phyloP scores from a whole-genome alignment of 2,113 vertebrate genomes.

The Notothenia coriiceps region DNA sequence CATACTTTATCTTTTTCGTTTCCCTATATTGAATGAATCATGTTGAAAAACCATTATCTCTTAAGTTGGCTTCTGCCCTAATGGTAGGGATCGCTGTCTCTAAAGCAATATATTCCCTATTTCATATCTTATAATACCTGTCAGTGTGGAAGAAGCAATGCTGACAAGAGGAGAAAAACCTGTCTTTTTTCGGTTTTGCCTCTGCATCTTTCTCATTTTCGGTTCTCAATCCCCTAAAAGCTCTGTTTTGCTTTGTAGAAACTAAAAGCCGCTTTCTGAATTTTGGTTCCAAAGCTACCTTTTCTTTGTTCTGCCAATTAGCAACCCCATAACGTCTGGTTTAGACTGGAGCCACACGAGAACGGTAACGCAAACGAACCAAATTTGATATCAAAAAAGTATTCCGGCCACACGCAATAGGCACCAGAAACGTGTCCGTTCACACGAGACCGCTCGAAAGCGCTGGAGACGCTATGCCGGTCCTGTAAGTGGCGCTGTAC shows the following conservation, averaged over 20 bases:
- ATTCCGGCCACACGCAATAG: no score
- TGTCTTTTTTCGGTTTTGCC: not conserved
- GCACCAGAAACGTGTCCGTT: no score
- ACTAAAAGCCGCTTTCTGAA: not conserved
- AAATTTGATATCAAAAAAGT: no score
- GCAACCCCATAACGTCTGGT: not conserved
- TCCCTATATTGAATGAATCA: not conserved
- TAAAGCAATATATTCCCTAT: conserved; percentile 20
- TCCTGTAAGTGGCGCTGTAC: no score
- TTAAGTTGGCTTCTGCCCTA: conserved; percentile 9
- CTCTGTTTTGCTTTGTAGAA: conserved; percentile 14
- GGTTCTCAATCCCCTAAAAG: conserved; percentile 1
- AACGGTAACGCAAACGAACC: no score
- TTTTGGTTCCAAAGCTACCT: not conserved
- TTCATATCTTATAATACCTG: conserved; percentile 46
- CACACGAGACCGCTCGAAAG: no score
- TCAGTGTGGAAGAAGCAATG: not conserved
- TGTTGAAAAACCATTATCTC: conserved; percentile 2
- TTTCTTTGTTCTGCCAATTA: conserved; percentile 9
- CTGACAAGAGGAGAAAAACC: conserved; percentile 11
- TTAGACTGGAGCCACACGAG: no score
- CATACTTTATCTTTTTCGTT: conserved; percentile 29
- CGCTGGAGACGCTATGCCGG: no score
- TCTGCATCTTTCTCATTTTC: conserved; percentile 13
- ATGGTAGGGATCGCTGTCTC: conserved; percentile 29